These are phyloP conservation scores for Pyrgus malvae DNA, from an alignment of 2,888 invertebrate genomes.

Conservation along the genomic window DNA sequence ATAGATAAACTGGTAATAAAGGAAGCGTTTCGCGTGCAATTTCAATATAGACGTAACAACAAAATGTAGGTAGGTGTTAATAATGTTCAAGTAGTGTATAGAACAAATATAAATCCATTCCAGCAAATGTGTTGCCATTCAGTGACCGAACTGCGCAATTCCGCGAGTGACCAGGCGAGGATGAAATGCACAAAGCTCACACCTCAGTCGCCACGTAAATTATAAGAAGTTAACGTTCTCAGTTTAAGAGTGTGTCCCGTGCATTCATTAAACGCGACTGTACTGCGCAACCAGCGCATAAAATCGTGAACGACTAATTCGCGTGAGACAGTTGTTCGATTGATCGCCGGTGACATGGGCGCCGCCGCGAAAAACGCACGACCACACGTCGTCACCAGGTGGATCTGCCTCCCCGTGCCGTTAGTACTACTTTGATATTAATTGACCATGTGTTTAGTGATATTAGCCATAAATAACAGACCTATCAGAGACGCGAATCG, in stretches of 20 bases:
- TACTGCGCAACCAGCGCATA: constrained; percentile 71
- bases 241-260: constrained; percentile 65
- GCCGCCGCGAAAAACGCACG: constrained; percentile 74
- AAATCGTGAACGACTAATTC: constrained; percentile 61
- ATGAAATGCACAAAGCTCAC: constrained; percentile 47
- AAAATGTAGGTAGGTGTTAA: no score
- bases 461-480: constrained; percentile 29
- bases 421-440: constrained; percentile 41
- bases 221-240: constrained; percentile 60
- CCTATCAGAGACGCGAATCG: constrained; percentile 4
- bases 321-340: constrained; percentile 61
- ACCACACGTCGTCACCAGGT: constrained; percentile 75
- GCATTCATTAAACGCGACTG: constrained; percentile 44
- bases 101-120: constrained; percentile 27
- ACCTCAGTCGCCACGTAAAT: constrained; percentile 30
- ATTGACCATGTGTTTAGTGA: constrained; percentile 21
- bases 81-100: constrained; percentile 20
- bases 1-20: constrained; percentile 3
- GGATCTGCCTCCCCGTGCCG: constrained; percentile 74
- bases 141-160: constrained; percentile 40
- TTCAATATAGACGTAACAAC: constrained; percentile 18
- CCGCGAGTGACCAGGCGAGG: constrained; percentile 35
- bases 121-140: constrained; percentile 26
- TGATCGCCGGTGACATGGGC: constrained; percentile 73
- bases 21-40: constrained; percentile 16